phyloP scores from a whole-genome alignment of 2,888 invertebrate genomes.

The Brenthis ino region DNA sequence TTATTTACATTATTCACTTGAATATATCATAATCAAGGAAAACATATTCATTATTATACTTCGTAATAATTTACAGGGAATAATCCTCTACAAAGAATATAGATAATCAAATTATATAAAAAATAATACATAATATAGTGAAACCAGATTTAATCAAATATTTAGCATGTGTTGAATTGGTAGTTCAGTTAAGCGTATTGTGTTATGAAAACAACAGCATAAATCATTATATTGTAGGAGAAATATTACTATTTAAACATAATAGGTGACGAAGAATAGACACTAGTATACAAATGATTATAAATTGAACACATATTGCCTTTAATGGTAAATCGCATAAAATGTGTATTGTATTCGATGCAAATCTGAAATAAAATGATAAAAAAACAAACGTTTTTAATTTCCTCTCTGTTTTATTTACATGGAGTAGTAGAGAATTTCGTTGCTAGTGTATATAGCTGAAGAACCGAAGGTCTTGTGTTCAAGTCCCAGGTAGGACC shows the following conservation, averaged over 20 bases:
- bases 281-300: conserved; percentile 20
- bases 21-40: background rate
- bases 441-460: too few species aligned
- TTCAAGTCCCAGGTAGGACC: too few species aligned
- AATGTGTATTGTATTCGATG: conserved; percentile 33
- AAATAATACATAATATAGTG: conserved; percentile 4
- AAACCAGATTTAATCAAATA: conserved; percentile 7
- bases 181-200: conserved; percentile 17
- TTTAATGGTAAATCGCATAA: conserved; percentile 22
- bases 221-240: conserved; percentile 10
- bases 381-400: background rate
- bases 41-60: conserved; percentile 8
- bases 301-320: conserved; percentile 21
- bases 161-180: conserved; percentile 24
- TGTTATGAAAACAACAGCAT: conserved; percentile 6
- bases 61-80: conserved; percentile 32
- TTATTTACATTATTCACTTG: conserved; percentile 1
- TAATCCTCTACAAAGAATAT: conserved; percentile 16
- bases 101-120: conserved; percentile 16
- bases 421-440: too few species aligned
- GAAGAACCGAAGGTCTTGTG: too few species aligned
- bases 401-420: too few species aligned
- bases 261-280: conserved; percentile 17
- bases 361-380: conserved; percentile 32
- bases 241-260: conserved; percentile 21